Conservation (phyloP, 2,113 vertebrate genomes). For the Meles meles region DNA sequence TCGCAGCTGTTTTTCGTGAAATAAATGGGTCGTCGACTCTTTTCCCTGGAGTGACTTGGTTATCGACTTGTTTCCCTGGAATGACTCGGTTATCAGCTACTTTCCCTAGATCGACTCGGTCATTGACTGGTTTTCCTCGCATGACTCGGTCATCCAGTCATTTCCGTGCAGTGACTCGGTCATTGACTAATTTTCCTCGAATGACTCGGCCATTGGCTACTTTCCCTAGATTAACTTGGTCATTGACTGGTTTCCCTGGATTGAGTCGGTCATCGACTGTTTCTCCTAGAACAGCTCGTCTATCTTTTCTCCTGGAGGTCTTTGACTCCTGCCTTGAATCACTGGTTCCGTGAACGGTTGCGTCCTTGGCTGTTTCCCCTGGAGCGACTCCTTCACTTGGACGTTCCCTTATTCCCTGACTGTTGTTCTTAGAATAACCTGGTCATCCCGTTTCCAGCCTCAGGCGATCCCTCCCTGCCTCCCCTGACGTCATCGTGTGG, state of each 20-base stretch:
- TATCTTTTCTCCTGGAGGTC: too few species aligned
- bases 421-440: too few species aligned
- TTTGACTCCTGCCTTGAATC: too few species aligned
- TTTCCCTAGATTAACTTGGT: not conserved
- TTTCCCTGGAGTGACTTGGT: fast-evolving
- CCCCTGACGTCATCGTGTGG: fast-evolving
- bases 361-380: not conserved
- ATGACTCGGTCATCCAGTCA: too few species aligned
- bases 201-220: fast-evolving
- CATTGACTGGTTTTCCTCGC: too few species aligned
- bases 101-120: fast-evolving
- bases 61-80: not conserved
- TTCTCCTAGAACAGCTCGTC: too few species aligned
- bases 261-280: not conserved
- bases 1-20: not conserved
- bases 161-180: fast-evolving
- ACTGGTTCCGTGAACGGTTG: too few species aligned
- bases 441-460: too few species aligned
- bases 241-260: fast-evolving
- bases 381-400: not conserved
- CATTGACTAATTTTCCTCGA: not conserved
- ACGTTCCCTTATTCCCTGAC: too few species aligned
- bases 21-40: not conserved
- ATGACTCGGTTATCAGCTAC: fast-evolving
- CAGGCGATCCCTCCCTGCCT: too few species aligned